Evolutionary conservation across 2,888 invertebrate species (phyloP), one percentile per base, ranked within the genome.

Genomic region (Penaeus monodon): DNA sequence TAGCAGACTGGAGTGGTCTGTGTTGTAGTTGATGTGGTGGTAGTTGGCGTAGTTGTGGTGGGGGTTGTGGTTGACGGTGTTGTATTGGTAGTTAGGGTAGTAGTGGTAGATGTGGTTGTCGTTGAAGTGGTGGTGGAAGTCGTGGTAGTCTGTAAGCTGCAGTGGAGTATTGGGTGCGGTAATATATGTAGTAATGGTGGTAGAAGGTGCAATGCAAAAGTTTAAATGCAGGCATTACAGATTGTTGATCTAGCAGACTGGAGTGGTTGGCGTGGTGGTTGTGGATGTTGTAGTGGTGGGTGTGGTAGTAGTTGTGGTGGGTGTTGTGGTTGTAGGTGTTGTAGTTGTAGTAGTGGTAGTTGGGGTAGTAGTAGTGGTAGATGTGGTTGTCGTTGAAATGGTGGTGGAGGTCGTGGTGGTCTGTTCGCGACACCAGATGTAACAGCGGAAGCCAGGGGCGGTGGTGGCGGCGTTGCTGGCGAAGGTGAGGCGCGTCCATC

Each of bases 361-460:
- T 8, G 44, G 44, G 44, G 44, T 44, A 10, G 44, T 44, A 10
- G 81, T 81, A 14, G 81, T 64, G 33, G 81, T 29, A 66, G 81
- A 17, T 27, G 81, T 66, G n/a, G 81, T 81, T 27, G 81, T 65
- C 7, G 80, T n/a, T 27, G 81, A 33, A 38, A n/a, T 24, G 7
- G 81, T 81, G 57, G 79, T 64, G 14, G 79, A 64, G 7, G 64
- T 24, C n/a, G 44, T 24, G 14, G 66, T 81, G 22, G 81, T 65
- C 38, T 38, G 22, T 20, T 33, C 79, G 22, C 79, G 22, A 29
- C 81, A 81, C 38, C 44, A 81, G 27, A 81, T 70, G 70, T 81
- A 81, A 29, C 81, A 81, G n/a, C 81, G 68, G 81, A 70, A 81
- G 44, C 81, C 81, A 29, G 38, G 38, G 8, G 81, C 81, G 10